Evolutionary conservation across 2,797 vertebrate species (phyloP).

Genomic region (Danio jaintianensis): DNA sequence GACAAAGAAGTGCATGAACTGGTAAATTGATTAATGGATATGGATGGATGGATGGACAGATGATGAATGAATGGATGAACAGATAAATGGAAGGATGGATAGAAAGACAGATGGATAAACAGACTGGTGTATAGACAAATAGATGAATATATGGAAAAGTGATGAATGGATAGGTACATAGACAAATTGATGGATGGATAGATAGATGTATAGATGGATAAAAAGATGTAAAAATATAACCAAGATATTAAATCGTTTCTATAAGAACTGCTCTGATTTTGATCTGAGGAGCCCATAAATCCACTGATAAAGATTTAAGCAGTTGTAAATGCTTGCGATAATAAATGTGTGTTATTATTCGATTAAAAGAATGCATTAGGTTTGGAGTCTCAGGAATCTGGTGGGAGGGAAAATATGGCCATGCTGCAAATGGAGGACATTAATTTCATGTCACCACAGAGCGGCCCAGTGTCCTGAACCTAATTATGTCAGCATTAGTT

Average conservation of each 20-base stretch:
- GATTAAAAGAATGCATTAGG: slow-evolving; percentile 55
- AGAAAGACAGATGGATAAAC: background rate
- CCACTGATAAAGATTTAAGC: slow-evolving; percentile 61
- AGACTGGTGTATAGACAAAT: background rate
- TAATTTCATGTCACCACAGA: slow-evolving; percentile 36
- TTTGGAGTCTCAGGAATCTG: slow-evolving; percentile 2
- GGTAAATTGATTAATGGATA: no score
- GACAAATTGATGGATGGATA: background rate
- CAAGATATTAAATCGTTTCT: background rate
- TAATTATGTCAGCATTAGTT: slow-evolving; percentile 47
- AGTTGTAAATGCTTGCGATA: slow-evolving; percentile 53
- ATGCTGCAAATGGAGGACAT: slow-evolving; percentile 43
- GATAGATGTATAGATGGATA: no score
- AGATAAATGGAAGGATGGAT: background rate
- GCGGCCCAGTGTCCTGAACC: slow-evolving; percentile 5
- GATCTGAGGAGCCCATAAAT: slow-evolving; percentile 51
- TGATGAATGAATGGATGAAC: background rate
- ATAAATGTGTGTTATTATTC: slow-evolving; percentile 58
- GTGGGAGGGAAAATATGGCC: slow-evolving; percentile 12
- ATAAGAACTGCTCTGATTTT: slow-evolving; percentile 58
- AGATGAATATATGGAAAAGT: background rate
- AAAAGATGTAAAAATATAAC: background rate
- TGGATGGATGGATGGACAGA: background rate
- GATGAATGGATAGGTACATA: background rate
- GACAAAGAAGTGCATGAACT: no score